Base-by-base conservation (phyloP, 2,888 invertebrate genomes). In the Tetranychus truncatus region DNA sequence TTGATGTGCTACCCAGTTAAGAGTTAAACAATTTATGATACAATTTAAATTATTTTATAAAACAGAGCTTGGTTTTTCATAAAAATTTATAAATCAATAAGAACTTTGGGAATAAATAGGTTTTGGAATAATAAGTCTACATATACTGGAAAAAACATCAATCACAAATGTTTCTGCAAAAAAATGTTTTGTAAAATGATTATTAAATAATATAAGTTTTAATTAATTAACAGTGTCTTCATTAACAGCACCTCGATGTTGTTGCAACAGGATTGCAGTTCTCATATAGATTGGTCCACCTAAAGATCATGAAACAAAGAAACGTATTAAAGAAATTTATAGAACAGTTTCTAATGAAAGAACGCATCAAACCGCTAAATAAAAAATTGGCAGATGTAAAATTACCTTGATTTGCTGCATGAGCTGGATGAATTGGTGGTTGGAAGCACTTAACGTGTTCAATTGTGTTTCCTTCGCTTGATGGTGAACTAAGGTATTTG, bases 371-470 rank as follows among this genome's bases (percentile, higher is more conserved):
- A 44, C 21, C 72, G 46, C n/a, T n/a, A n/a, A n/a, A 18, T 66
- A 74, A 66, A 45, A 71, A 24, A 34, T 34, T 66, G 20, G 18
- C 45, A 45, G 34, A 44, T 24, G 55, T 55, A 34, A 34, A 34
- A 72, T 73, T 71, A 75, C 77, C 77, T 73, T 76, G 78, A 72
- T 66, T 74, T 75, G 74, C 75, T 45, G 72, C 74, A 80, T 75
- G 72, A 34, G 75, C 76, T 45, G 89, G 89, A 84, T 91, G 91
- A 79, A 91, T 88, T 7, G 96, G 96, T 45, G 96, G 95, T 75
- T 95, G 95, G 85, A 95, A 96, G 84, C 96, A 96, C 66, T 95
- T 87, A 18, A 96, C 95, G 82, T 96, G 95, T 82, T 97, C 96
- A 20, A 95, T 94, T 80, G 90, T 89, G 75, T 90, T 91, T n/a